phyloP scores from a whole-genome alignment of 2,113 vertebrate genomes.

The Syrrhaptes paradoxus region DNA sequence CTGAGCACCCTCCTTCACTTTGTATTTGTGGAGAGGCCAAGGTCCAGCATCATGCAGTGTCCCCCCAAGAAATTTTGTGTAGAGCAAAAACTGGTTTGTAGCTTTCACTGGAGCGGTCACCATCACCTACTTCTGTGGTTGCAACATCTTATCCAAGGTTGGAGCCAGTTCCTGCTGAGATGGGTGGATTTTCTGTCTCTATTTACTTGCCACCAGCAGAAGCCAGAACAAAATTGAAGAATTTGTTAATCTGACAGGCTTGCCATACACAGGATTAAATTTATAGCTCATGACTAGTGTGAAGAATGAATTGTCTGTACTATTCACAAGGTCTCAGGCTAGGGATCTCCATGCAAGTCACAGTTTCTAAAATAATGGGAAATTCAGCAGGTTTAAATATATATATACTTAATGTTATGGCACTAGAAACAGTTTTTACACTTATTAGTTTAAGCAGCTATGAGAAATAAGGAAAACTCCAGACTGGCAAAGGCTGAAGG shows the following conservation, averaged over 20 bases:
- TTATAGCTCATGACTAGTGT: not conserved
- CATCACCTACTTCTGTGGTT: not conserved
- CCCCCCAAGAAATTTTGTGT: too few species aligned
- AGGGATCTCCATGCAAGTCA: not conserved
- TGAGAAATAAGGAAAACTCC: not conserved
- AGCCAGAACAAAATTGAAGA: not conserved
- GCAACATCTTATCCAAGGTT: not conserved
- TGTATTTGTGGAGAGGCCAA: fast-evolving
- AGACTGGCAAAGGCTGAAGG: not conserved
- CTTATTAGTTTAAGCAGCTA: not conserved
- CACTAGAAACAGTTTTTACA: not conserved
- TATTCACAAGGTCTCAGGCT: not conserved
- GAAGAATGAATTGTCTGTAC: not conserved
- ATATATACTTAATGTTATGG: not conserved
- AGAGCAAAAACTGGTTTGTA: not conserved
- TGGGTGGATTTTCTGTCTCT: not conserved
- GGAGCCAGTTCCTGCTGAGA: not conserved
- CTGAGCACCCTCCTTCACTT: fast-evolving
- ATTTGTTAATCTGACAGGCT: not conserved
- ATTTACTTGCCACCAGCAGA: not conserved
- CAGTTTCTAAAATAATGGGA: not conserved
- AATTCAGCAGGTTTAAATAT: not conserved
- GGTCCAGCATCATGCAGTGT: not conserved
- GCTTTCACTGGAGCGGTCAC: not conserved
- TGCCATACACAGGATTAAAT: not conserved